Evolutionary conservation across 1,140 invertebrate species (phyloP).

Genomic region (Heliconius congener): DNA sequence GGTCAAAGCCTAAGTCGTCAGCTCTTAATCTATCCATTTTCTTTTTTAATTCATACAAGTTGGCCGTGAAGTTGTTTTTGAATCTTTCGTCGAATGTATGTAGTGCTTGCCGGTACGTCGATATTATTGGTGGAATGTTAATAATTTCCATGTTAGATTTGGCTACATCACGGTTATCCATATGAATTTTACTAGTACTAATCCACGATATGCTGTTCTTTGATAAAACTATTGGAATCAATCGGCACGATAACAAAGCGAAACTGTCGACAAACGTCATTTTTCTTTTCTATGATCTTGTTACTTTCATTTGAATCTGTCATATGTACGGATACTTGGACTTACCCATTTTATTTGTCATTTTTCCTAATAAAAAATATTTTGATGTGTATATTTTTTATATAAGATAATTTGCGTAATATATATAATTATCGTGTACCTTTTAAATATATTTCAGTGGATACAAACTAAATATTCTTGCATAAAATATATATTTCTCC

Average conservation of each 20-base stretch:
- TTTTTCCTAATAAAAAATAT: not conserved
- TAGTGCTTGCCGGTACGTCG: constrained; percentile 85
- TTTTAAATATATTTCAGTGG: too few species aligned
- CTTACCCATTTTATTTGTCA: not conserved
- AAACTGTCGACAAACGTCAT: constrained; percentile 77
- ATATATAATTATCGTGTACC: too few species aligned
- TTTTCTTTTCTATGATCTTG: constrained; percentile 47
- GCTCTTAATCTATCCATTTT: constrained; percentile 85
- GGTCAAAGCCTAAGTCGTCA: constrained; percentile 85
- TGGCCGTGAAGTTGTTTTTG: constrained; percentile 81
- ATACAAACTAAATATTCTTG: not conserved
- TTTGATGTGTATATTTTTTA: not conserved
- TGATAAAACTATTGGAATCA: constrained; percentile 62
- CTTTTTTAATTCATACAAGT: constrained; percentile 84
- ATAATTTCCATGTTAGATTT: constrained; percentile 73
- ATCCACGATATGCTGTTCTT: constrained; percentile 67
- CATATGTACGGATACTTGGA: constrained; percentile 32
- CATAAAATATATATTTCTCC: too few species aligned
- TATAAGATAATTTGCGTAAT: too few species aligned
- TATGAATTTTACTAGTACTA: constrained; percentile 65
- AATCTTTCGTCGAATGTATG: constrained; percentile 69
- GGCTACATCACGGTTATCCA: constrained; percentile 71
- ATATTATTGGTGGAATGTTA: constrained; percentile 83
- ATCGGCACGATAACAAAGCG: constrained; percentile 75
- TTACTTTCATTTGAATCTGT: constrained; percentile 29